A percentile compares a stretch with the other conserved stretches of the same genome.
Evolutionary conservation across 2,113 vertebrate species (phyloP).

Genomic region (Hipposideros armiger): DNA sequence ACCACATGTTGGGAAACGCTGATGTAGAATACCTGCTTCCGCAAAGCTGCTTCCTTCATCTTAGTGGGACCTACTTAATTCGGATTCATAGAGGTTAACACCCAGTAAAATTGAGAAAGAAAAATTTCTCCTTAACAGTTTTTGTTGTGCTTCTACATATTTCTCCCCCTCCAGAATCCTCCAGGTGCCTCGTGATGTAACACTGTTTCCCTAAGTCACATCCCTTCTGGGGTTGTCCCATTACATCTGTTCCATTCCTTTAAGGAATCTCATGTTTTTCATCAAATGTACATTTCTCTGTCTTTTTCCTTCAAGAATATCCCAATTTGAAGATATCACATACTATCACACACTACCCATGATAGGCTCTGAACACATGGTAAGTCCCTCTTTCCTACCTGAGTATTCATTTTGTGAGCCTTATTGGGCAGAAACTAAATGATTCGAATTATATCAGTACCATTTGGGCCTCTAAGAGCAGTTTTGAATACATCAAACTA

Average conservation of each 20-base stretch:
- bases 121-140: neutral
- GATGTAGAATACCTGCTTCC: neutral
- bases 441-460: neutral
- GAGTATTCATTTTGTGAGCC: neutral
- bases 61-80: neutral
- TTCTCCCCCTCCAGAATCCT: neutral
- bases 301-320: neutral
- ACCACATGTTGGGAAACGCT: neutral
- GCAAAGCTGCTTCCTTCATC: neutral
- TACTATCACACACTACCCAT: neutral
- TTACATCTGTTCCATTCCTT: neutral
- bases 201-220: neutral
- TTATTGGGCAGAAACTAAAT: neutral
- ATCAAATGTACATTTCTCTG: neutral
- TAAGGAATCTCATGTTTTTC: neutral
- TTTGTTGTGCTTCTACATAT: neutral
- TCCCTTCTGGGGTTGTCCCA: neutral
- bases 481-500: neutral
- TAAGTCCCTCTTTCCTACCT: neutral
- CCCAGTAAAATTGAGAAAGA: neutral
- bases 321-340: neutral
- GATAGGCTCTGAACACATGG: neutral
- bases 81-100: neutral
- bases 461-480: neutral
- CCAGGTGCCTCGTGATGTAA: neutral